Base-by-base conservation (phyloP, 2,888 invertebrate species). In the Sesamia inferens region DNA sequence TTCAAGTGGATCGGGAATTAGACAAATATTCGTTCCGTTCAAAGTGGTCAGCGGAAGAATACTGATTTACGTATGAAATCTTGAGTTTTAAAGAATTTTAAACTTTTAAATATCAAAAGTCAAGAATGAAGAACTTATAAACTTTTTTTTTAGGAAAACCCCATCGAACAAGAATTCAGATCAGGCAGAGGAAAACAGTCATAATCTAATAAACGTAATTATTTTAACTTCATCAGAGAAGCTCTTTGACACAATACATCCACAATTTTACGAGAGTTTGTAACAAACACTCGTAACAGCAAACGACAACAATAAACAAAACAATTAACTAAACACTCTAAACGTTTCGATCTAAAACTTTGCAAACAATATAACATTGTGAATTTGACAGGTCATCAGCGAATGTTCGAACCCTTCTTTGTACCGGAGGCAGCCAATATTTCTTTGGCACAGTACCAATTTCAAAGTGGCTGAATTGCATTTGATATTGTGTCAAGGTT, bases 401-500 rank as follows among this genome's bases (percentile, higher is more conserved):
- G 19, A 68, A 22, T n/a, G 47, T 69, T 74, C 31, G 14, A 64
- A 74, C 61, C 16, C 68, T 16, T 74, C 81, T 82, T 79, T 80
- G 78, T 75, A 70, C 58, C 54, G 72, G 74, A 81, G 79, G 81
- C 83, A 79, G 65, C 66, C 71, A 78, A 81, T 83, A 82, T 82
- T 82, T 83, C 79, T 71, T 69, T 85, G 83, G 83, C 86, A 78
- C 76, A n/a, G 61, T 51, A 76, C 85, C 86, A 87, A 87, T 55
- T 78, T 77, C 31, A 71, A 81, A 87, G 86, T 79, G 80, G 77
- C 47, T 73, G 70, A 64, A 68, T 62, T 57, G 74, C 61, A 64
- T 74, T 76, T 76, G 71, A 75, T 74, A 70, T 67, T 44, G 68
- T 87, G 85, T 87, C 87, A 87, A 86, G 83, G 87, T 81, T 75